phyloP scores from a whole-genome alignment of 2,113 vertebrate genomes.

The Lophotis ruficrista region DNA sequence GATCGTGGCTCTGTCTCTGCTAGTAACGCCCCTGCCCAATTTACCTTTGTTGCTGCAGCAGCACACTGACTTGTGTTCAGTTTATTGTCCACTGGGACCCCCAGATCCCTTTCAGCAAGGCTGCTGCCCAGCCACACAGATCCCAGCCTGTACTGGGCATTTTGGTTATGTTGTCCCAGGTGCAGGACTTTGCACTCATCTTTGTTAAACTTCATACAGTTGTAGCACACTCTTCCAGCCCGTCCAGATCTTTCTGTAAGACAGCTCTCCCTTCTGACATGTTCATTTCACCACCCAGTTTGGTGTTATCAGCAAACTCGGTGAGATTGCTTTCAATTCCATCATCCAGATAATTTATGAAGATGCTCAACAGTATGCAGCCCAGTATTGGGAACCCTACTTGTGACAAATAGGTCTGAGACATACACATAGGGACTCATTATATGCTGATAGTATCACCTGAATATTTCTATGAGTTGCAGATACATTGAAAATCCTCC shows the following conservation, averaged over 20 bases:
- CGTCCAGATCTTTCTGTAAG: neutral
- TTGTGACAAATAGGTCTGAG: neutral
- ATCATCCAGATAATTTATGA: neutral
- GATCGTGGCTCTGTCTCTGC: fast-evolving
- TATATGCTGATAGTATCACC: neutral
- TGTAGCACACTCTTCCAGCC: neutral
- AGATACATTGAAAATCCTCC: neutral
- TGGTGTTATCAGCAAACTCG: neutral
- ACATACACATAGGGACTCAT: fast-evolving
- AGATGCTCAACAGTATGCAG: too few species aligned
- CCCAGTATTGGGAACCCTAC: neutral
- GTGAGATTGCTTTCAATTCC: neutral
- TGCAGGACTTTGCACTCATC: neutral
- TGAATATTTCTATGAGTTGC: neutral
- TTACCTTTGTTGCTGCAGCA: neutral
- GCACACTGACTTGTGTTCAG: fast-evolving
- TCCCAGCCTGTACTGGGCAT: fast-evolving
- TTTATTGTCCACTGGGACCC: neutral
- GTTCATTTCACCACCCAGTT: neutral
- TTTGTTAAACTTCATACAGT: neutral
- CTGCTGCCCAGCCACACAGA: too few species aligned
- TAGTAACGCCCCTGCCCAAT: neutral
- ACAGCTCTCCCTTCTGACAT: neutral
- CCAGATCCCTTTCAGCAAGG: neutral
- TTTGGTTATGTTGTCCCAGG: too few species aligned